Base-by-base conservation (phyloP, 2,888 invertebrate species). In the Agriopis leucophaearia region DNA sequence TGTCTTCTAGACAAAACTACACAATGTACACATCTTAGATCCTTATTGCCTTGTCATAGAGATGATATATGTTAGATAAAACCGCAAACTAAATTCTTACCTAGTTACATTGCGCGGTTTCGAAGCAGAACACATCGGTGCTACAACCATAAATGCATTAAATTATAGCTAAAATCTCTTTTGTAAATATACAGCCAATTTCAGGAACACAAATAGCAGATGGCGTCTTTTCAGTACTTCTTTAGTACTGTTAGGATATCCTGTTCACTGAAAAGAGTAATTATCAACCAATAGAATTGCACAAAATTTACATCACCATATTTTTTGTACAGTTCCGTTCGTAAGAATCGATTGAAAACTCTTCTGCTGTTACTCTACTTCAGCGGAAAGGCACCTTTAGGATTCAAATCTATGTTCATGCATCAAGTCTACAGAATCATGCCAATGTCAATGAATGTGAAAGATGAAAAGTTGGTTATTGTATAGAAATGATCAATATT, bases 141-240 rank as follows among this genome's bases (percentile, higher is more conserved):
- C 66, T 54, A 78, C 76, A 81, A 78, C 77, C 76, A 27, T 59
- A 38, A 72, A 75, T 72, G 72, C 75, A 64, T 71, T 75, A 38
- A 76, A 77, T 76, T 74, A 75, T 74, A 74, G 64, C 72, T 78
- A 55, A 64, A 64, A 78, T 78, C 72, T 74, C 74, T 77, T 75
- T 72, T 74, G 74, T 67, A 74, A 75, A 78, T 72, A 73, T 79
- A 81, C 78, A 80, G 78, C 77, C 79, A 72, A 82, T 73, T 74
- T 73, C 69, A 85, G 81, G 81, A 86, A 84, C 82, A 80, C 76
- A 72, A 65, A 64, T 40, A 52, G n/a, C 57, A 12, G 27, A 57
- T 57, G 64, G 70, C 48, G 36, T 18, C n/a, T 16, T 57, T 36
- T 42, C 13, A 18, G 45, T 60, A 52, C 55, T 44, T 47, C 27